Conservation (phyloP, 2,113 vertebrate species). For the Monopterus albus region DNA sequence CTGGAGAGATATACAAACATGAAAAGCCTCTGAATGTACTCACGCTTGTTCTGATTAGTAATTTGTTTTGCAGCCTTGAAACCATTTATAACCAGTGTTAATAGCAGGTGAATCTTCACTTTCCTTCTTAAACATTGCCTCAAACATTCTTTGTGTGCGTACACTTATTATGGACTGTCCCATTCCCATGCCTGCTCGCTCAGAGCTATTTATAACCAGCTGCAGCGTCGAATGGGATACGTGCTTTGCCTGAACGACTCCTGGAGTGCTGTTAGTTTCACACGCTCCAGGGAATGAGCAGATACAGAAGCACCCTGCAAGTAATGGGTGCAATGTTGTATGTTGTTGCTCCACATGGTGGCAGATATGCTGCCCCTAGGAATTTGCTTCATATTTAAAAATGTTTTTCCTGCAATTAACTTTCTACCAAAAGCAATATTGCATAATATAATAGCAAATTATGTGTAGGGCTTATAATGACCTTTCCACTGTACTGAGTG, state of each 20-base stretch:
- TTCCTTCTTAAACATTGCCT: conserved; percentile 28
- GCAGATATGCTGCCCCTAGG: background rate
- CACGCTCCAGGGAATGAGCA: conserved; percentile 42
- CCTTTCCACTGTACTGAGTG: background rate
- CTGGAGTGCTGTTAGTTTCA: conserved; percentile 56
- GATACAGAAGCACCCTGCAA: conserved; percentile 31
- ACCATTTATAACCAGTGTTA: background rate
- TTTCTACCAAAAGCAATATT: conserved; percentile 20
- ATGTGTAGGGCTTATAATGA: background rate
- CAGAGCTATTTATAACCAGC: conserved; percentile 73
- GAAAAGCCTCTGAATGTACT: conserved; percentile 3
- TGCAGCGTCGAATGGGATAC: conserved; percentile 60
- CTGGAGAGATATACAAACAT: background rate
- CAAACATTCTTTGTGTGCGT: conserved; percentile 29
- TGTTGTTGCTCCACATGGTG: background rate
- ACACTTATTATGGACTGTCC: conserved; percentile 65
- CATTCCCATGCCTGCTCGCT: conserved; percentile 59
- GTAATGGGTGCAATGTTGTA: conserved; percentile 53
- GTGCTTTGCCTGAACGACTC: conserved; percentile 69
- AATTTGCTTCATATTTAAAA: background rate
- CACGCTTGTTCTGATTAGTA: background rate
- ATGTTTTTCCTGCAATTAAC: background rate
- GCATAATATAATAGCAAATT: conserved; percentile 17
- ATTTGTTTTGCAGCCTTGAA: background rate
- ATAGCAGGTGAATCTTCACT: conserved; percentile 26